Base-by-base conservation (phyloP, 2,113 vertebrate genomes). In the Dicaeum eximium region DNA sequence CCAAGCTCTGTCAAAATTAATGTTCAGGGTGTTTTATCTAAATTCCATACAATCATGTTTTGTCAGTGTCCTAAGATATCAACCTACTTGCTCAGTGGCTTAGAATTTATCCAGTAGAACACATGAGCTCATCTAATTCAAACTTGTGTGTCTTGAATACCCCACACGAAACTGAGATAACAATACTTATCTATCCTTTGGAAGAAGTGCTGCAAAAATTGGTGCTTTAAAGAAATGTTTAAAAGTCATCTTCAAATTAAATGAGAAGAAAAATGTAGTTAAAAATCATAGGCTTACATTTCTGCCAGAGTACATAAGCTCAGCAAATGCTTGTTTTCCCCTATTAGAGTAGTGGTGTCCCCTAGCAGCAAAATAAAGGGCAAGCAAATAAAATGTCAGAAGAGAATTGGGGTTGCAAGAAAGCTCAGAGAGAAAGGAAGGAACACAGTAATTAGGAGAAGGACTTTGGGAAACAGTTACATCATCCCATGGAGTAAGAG, bases 401-500 rank as follows among this genome's bases (percentile, higher is more conserved):
- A 88, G 75, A 92, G 73, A 90, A 84, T 0, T 64, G 57, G 20
- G 47, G 58, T 66, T 91, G 48, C 37, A 62, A 83, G 40, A 53
- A 91, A 75, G 21, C 40, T 89, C 38, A 30, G 58, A 69, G 78
- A 92, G 45, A 82, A 94, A 90, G 56, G 40, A 92, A 89, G 54
- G 60, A 96, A 56, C 37, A 56, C 18, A 85, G 71, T 60, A 95
- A 94, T 94, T 94, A 93, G 73, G 45, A 89, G 73, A 74, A 93
- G 64, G 67, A 93, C 40, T 74, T 57, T 64, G 53, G 77, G 70
- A 95, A 80, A 56, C 48, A 25, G 61, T 75, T 94, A 88, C 67
- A 92, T 88, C 75, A 96, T 95, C 83, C 69, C 58, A 60, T 78
- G 71, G 90, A 93, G 88, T 92, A 95, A 92, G 86, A 94, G 86